These are phyloP conservation scores for Sinopyrophorus schimmeli DNA, from an alignment of 2,888 invertebrate genomes.

Conservation along the genomic window DNA sequence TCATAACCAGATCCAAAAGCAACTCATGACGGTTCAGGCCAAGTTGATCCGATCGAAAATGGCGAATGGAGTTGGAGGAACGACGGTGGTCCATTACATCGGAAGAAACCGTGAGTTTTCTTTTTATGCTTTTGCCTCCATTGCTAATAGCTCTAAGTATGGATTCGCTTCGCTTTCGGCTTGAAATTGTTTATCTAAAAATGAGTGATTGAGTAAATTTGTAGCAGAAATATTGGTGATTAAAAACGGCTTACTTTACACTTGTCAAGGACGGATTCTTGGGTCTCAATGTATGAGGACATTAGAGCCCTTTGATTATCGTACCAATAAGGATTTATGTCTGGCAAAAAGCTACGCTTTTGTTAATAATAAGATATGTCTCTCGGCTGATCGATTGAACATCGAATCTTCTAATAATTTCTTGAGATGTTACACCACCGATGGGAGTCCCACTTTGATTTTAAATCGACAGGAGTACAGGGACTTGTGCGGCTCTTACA, in stretches of 20 bases:
- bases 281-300: slow-evolving; percentile 2
- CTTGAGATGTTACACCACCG: slow-evolving; percentile 2
- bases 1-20: slow-evolving; percentile 6
- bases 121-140: no score
- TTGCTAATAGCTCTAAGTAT: no score
- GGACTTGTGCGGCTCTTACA: slow-evolving; percentile 11
- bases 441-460: background rate
- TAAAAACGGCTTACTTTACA: slow-evolving; percentile 1
- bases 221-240: slow-evolving; percentile 11
- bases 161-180: no score
- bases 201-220: no score
- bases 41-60: slow-evolving; percentile 12
- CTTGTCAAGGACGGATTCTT: background rate
- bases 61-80: slow-evolving; percentile 28
- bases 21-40: slow-evolving; percentile 19
- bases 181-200: no score
- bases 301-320: slow-evolving; percentile 2
- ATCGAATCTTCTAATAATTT: slow-evolving; percentile 1
- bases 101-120: slow-evolving; percentile 11
- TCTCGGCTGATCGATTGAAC: slow-evolving; percentile 2
- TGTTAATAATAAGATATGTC: slow-evolving; percentile 9
- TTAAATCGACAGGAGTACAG: background rate
- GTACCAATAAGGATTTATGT: slow-evolving; percentile 12
- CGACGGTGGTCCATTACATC: slow-evolving; percentile 19
- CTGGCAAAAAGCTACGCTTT: slow-evolving; percentile 4